Conservation (phyloP, 1,140 invertebrate genomes). For the Tetramorium alpestre region DNA sequence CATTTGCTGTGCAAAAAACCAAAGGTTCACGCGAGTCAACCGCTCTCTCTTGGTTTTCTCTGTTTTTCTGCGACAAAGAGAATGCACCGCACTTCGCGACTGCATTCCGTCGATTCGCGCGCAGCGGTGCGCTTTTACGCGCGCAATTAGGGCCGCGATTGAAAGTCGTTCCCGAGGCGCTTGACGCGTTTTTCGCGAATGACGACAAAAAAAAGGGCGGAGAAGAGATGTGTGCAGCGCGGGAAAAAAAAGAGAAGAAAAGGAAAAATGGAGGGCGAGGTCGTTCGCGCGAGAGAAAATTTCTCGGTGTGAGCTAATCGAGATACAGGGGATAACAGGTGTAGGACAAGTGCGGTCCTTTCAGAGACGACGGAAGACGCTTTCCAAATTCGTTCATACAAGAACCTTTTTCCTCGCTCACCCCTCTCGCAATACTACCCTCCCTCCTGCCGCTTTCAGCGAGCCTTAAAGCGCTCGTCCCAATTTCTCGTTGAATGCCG, state of each 20-base stretch:
- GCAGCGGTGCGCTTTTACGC: neutral
- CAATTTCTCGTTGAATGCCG: slow-evolving; percentile 73
- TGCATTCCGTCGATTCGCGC: neutral
- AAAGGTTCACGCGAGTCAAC: slow-evolving; percentile 16
- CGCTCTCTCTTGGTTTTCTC: neutral
- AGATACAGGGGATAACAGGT: slow-evolving; percentile 69
- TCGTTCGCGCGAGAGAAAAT: slow-evolving; percentile 14
- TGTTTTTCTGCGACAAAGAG: slow-evolving; percentile 12
- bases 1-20: neutral
- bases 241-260: neutral
- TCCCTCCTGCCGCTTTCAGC: slow-evolving; percentile 63
- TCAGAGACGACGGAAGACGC: slow-evolving; percentile 67
- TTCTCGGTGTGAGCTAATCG: slow-evolving; percentile 60
- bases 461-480: slow-evolving; percentile 72
- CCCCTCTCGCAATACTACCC: slow-evolving; percentile 7
- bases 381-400: slow-evolving; percentile 70
- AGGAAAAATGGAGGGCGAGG: neutral
- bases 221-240: neutral
- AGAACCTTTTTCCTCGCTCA: slow-evolving; percentile 61
- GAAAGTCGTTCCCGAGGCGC: slow-evolving; percentile 19
- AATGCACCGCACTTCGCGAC: slow-evolving; percentile 7
- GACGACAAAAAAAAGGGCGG: neutral
- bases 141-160: slow-evolving; percentile 35
- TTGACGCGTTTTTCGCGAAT: slow-evolving; percentile 2
- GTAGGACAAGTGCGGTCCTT: slow-evolving; percentile 53